phyloP scores from a whole-genome alignment of 2,888 invertebrate species.

The Phrixothrix hirtus region DNA sequence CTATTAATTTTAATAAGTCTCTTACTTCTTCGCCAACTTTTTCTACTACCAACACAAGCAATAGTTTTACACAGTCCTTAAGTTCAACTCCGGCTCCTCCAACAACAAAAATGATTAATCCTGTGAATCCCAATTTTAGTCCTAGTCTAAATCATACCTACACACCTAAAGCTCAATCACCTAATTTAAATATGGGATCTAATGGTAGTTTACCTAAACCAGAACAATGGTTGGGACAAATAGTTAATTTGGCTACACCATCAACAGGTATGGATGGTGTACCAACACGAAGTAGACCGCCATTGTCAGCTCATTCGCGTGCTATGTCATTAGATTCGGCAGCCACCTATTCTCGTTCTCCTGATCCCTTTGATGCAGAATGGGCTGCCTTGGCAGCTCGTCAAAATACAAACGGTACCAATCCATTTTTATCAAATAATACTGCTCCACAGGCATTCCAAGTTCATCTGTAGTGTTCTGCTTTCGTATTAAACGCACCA shows the following conservation, averaged over 20 bases:
- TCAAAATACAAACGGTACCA: conserved; percentile 61
- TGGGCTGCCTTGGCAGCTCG: conserved; percentile 73
- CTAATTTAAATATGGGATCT: conserved; percentile 37
- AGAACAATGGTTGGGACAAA: conserved; percentile 81
- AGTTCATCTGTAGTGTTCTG: conserved; percentile 61
- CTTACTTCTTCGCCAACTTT: conserved; percentile 40
- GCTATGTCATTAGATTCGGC: conserved; percentile 63
- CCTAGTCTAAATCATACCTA: conserved; percentile 36
- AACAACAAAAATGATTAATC: conserved; percentile 38
- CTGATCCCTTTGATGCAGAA: conserved; percentile 83
- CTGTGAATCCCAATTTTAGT: conserved; percentile 44
- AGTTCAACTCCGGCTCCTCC: conserved; percentile 41
- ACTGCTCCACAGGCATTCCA: conserved; percentile 62
- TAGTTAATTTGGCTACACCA: conserved; percentile 64
- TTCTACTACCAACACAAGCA: conserved; percentile 37
- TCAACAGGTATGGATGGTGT: conserved; percentile 48
- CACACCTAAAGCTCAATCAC: conserved; percentile 29
- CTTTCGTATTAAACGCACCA: conserved; percentile 28
- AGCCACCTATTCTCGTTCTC: conserved; percentile 32
- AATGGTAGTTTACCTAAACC: conserved; percentile 68
- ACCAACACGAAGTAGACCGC: conserved; percentile 60
- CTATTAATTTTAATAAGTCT: conserved; percentile 47
- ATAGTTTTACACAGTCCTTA: conserved; percentile 21
- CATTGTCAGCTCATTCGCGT: conserved; percentile 57
- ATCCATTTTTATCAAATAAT: conserved; percentile 63